A percentile compares a stretch with the other conserved stretches of the same genome.
phyloP scores from a whole-genome alignment of 2,797 vertebrate species.

The Megaceryle alcyon region DNA sequence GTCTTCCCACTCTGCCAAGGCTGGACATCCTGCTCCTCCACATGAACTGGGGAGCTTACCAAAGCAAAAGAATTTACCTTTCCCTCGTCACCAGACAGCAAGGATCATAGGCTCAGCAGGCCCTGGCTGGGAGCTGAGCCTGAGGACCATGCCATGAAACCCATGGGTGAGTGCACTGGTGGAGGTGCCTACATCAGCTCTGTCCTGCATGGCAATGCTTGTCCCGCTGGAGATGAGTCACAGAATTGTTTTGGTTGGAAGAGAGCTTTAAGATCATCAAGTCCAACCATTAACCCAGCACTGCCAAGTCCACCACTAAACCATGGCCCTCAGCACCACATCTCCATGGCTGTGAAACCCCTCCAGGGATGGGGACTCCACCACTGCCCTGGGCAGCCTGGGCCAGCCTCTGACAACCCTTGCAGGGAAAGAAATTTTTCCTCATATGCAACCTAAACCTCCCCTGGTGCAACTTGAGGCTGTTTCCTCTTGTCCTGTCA shows the following conservation, averaged over 20 bases:
- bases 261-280: neutral
- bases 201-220: accelerated
- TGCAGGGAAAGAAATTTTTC: too few species aligned
- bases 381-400: neutral
- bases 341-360: neutral
- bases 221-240: neutral
- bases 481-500: too few species aligned
- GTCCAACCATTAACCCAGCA: neutral
- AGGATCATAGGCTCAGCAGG: accelerated
- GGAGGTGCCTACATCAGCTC: neutral
- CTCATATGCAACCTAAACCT: too few species aligned
- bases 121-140: neutral
- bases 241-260: neutral
- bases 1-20: neutral
- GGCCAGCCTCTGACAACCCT: too few species aligned
- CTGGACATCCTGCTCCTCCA: neutral
- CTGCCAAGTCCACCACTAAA: neutral
- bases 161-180: accelerated
- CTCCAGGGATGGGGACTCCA: neutral
- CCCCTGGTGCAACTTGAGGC: too few species aligned
- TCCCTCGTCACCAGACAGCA: accelerated
- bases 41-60: neutral
- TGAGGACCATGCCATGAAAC: neutral
- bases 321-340: neutral
- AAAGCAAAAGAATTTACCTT: neutral